phyloP scores from a whole-genome alignment of 1,140 invertebrate genomes.

The Vollenhovia emeryi region DNA sequence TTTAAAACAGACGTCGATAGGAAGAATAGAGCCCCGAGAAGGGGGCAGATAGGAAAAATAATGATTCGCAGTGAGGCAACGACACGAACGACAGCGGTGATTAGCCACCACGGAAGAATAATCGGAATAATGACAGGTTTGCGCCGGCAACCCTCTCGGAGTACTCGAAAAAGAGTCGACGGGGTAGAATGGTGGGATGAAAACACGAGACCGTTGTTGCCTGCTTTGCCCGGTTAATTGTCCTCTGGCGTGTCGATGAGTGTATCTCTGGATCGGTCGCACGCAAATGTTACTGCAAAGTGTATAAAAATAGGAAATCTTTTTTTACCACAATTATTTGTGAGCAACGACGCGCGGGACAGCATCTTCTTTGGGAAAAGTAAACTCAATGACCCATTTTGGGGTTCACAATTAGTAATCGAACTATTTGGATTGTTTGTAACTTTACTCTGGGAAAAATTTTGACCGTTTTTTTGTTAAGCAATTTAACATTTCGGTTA shows the following conservation, averaged over 20 bases:
- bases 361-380: too few relatives aligned
- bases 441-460: too few relatives aligned
- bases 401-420: too few relatives aligned
- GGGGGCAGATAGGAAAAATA: conserved; percentile 70
- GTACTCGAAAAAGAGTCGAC: conserved; percentile 49
- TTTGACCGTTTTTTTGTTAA: too few relatives aligned
- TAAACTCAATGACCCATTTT: too few relatives aligned
- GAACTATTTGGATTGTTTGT: too few relatives aligned
- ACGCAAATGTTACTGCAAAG: conserved; percentile 76
- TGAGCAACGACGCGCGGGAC: background rate
- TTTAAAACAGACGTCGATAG: conserved; percentile 18
- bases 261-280: conserved; percentile 64
- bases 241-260: conserved; percentile 83
- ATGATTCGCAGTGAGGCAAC: conserved; percentile 79
- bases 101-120: conserved; percentile 81
- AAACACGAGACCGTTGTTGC: conserved; percentile 73
- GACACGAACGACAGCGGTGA: conserved; percentile 78
- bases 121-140: conserved; percentile 83
- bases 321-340: conserved; percentile 42
- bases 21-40: conserved; percentile 4
- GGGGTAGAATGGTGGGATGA: conserved; percentile 47
- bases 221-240: conserved; percentile 83
- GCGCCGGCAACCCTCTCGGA: conserved; percentile 70
- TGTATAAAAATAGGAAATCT: conserved; percentile 24
- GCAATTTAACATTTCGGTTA: too few relatives aligned